These are phyloP conservation scores for Pseudonaja textilis DNA, from an alignment of 2,113 vertebrate genomes.

Conservation along the genomic window DNA sequence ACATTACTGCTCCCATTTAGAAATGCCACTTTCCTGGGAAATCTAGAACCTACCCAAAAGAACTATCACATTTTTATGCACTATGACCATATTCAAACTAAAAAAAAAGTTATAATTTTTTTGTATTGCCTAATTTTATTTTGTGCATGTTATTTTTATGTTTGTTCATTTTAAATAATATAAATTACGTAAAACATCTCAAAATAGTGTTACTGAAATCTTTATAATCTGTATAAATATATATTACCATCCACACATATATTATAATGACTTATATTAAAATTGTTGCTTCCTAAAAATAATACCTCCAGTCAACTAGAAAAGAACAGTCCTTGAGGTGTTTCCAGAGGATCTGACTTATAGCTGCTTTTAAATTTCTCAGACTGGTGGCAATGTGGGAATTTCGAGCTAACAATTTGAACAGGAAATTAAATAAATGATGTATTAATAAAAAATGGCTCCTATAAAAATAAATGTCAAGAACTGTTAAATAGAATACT, in stretches of 20 bases:
- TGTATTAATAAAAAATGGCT: background rate
- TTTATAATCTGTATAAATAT: background rate
- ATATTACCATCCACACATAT: conserved; percentile 16
- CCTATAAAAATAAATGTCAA: background rate
- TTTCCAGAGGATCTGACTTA: conserved; percentile 25
- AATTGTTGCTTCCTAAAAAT: conserved; percentile 51
- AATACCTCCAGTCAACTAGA: conserved; percentile 52
- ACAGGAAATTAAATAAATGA: background rate
- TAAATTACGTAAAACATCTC: background rate
- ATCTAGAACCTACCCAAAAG: background rate
- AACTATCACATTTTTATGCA: background rate
- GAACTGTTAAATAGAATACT: background rate
- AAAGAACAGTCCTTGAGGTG: conserved; percentile 46
- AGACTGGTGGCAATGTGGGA: background rate
- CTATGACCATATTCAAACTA: background rate
- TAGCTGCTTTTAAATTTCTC: conserved; percentile 42
- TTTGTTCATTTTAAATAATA: background rate
- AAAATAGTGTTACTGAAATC: background rate
- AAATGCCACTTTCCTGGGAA: background rate
- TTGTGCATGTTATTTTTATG: background rate
- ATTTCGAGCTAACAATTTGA: background rate
- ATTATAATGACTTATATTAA: conserved; percentile 45
- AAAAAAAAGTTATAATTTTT: background rate
- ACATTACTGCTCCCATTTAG: too few species aligned
- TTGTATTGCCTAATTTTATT: background rate